These are phyloP conservation scores for Anthopleura sola DNA, from an alignment of 64 coral and sea anemone genomes.

Conservation along the genomic window DNA sequence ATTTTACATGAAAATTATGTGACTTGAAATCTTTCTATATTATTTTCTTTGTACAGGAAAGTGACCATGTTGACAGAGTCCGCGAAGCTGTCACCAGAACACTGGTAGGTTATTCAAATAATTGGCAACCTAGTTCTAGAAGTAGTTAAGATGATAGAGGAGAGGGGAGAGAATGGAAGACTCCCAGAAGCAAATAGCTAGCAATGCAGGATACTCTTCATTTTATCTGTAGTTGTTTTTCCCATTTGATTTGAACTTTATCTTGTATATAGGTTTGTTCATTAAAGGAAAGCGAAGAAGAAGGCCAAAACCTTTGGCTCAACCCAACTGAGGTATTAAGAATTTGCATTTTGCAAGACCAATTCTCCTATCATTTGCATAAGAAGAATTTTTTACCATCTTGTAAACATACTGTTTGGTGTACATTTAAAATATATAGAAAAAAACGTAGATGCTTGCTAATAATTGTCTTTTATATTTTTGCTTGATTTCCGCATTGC, in stretches of 20 bases:
- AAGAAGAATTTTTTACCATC: too few species aligned
- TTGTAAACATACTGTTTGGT: too few species aligned
- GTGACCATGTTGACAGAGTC: constrained; percentile 83
- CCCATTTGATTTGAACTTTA: not conserved
- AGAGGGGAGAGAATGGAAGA: not conserved
- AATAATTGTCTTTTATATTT: too few species aligned
- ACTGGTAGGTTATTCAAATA: constrained; percentile 47
- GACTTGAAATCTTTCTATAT: too few species aligned
- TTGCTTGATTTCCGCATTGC: too few species aligned
- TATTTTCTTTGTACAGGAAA: constrained; percentile 42
- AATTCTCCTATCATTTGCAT: not conserved
- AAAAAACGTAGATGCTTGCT: too few species aligned
- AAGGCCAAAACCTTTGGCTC: constrained; percentile 48
- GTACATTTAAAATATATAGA: too few species aligned
- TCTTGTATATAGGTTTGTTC: constrained; percentile 53
- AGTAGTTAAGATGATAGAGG: not conserved
- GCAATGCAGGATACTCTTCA: not conserved
- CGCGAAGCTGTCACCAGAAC: constrained; percentile 83
- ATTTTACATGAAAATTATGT: too few species aligned
- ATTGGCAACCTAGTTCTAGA: not conserved
- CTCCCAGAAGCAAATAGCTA: too few species aligned
- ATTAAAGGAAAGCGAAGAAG: constrained; percentile 54
- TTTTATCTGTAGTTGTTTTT: too few species aligned
- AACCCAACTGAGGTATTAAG: constrained; percentile 73
- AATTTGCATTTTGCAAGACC: not conserved